Evolutionary conservation across 30 jellyfish, hydroid and myxozoan species (phyloP).

Genomic region (Chrysaora quinquecirrha): DNA sequence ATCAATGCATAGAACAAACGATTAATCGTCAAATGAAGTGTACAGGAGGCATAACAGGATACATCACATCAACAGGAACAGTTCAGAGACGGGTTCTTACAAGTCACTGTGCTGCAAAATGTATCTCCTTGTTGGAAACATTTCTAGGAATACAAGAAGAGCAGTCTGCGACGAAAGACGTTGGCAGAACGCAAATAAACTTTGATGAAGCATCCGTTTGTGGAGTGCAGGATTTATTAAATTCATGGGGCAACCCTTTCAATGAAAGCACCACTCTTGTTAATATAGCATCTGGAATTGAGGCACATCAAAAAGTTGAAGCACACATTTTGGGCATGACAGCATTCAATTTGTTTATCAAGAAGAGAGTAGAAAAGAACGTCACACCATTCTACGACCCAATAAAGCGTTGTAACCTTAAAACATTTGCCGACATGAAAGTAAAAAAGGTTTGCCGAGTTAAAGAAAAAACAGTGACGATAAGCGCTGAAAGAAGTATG

Average conservation of each 20-base stretch:
- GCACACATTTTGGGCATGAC: constrained; percentile 14
- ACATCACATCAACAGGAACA: constrained; percentile 52
- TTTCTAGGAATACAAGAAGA: too few species aligned
- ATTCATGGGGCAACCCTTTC: constrained; percentile 28
- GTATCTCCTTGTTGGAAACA: constrained; percentile 16
- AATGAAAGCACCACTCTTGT: too few species aligned
- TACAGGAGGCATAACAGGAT: too few species aligned
- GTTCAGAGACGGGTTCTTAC: constrained; percentile 73
- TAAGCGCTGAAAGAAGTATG: too few species aligned
- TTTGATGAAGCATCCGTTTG: constrained; percentile 37
- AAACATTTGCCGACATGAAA: constrained; percentile 27
- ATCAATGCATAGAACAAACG: constrained; percentile 47
- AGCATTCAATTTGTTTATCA: background rate
- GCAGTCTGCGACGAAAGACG: too few species aligned
- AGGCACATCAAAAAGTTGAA: too few species aligned
- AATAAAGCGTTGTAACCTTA: constrained; percentile 13
- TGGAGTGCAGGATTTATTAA: constrained; percentile 5
- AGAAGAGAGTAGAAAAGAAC: constrained; percentile 29
- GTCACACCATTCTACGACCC: constrained; percentile 41
- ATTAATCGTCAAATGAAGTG: too few species aligned
- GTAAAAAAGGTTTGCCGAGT: constrained; percentile 33
- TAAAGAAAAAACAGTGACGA: constrained; percentile 38
- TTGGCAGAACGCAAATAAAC: too few species aligned
- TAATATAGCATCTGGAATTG: too few species aligned
- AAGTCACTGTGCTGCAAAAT: constrained; percentile 49